Conservation (phyloP, 1,140 invertebrate species). For the Pseudomyrmex cubaensis region DNA sequence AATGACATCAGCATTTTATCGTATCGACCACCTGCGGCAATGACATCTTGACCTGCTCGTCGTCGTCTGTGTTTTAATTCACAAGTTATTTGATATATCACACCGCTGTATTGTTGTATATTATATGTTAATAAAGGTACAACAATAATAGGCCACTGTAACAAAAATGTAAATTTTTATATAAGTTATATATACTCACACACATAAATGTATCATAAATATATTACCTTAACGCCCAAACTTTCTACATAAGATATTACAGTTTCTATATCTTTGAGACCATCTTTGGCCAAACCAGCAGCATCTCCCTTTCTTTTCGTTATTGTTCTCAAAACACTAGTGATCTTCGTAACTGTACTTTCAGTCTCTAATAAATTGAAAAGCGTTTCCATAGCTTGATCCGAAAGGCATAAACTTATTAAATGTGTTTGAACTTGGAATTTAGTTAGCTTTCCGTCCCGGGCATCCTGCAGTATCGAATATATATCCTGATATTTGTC, state of each 20-base stretch:
- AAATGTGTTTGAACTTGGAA: constrained; percentile 91
- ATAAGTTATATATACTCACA: background rate
- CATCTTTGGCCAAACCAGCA: constrained; percentile 88
- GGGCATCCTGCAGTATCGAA: constrained; percentile 87
- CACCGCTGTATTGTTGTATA: constrained; percentile 88
- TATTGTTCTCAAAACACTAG: constrained; percentile 87
- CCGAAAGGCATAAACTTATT: constrained; percentile 89
- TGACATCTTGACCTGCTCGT: constrained; percentile 86
- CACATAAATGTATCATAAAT: background rate
- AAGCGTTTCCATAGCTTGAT: constrained; percentile 89
- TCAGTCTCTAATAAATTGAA: constrained; percentile 91
- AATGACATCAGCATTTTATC: constrained; percentile 80
- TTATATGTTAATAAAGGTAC: constrained; percentile 89
- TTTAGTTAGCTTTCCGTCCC: constrained; percentile 88
- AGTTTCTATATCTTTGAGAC: constrained; percentile 90
- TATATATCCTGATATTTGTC: constrained; percentile 90
- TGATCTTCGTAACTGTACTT: constrained; percentile 88
- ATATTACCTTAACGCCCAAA: constrained; percentile 90
- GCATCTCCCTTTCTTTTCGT: constrained; percentile 88
- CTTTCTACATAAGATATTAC: constrained; percentile 89
- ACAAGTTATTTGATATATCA: constrained; percentile 90
- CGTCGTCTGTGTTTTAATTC: constrained; percentile 87
- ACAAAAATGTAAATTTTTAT: constrained; percentile 55
- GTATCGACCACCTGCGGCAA: constrained; percentile 88
- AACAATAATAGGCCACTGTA: constrained; percentile 87